phyloP scores from a whole-genome alignment of 1,140 invertebrate genomes.

The Cherax quadricarinatus region DNA sequence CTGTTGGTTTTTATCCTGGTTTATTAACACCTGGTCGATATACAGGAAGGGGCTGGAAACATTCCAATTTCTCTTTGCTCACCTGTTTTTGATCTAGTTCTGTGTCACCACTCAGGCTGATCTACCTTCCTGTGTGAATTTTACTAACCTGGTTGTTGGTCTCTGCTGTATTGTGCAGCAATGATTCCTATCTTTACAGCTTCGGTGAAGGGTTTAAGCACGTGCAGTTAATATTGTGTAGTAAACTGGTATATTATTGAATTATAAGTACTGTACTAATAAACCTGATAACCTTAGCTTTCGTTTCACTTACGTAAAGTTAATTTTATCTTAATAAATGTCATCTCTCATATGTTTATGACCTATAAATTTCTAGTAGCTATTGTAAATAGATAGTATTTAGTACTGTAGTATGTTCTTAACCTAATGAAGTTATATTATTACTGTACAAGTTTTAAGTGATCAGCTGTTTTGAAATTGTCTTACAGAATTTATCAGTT shows the following conservation, averaged over 20 bases:
- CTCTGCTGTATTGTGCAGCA: not conserved
- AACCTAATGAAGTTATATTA: not conserved
- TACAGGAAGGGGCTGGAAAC: conserved; percentile 7
- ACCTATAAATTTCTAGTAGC: not conserved
- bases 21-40: not conserved
- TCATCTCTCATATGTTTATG: not conserved
- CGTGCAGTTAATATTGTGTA: not conserved
- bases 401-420: not conserved
- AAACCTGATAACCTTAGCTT: not conserved
- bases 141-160: conserved; percentile 6
- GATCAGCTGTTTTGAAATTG: not conserved
- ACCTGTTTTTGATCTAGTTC: not conserved
- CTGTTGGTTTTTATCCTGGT: conserved; percentile 11
- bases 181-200: not conserved
- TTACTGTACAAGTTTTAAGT: not conserved
- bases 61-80: not conserved
- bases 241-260: not conserved
- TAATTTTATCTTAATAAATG: not conserved
- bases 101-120: not conserved
- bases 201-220: not conserved
- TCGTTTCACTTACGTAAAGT: not conserved
- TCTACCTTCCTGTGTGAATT: not conserved
- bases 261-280: not conserved
- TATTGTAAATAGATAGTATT: not conserved
- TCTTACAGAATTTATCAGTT: no score